Evolutionary conservation across 2,888 invertebrate species (phyloP), one percentile per base, ranked within the genome.

Genomic region (Hydrotaea diabolus): DNA sequence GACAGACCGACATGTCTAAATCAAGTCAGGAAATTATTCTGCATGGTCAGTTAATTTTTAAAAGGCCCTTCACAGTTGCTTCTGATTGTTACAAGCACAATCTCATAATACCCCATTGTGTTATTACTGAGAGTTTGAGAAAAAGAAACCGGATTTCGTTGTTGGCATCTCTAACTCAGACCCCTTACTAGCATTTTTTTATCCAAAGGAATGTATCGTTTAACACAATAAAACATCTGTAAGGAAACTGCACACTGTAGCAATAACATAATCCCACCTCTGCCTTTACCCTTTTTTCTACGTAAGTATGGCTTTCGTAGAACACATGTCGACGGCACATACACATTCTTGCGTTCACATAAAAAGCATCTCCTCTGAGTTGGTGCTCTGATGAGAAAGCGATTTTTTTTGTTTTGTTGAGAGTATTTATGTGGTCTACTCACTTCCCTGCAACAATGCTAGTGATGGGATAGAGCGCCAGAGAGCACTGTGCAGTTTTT

Each of bases 321-420:
- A 66, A 36, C 66, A 66, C 43, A 66, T 66, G 66, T 43, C 21
- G 19, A 21, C 39, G n/a, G 15, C 19, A 43, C 26, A 59, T 0
- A 15, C 39, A 59, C 26, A 59, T 26, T 13, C 15, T n/a, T n/a
- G 49, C 26, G 13, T 26, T 15, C 21, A 21, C n/a, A 66, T 19
- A 4, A 4, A 55, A n/a, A 59, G 59, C 26, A 59, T 59, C 59
- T 59, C 59, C 59, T 26, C 59, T 59, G 26, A 59, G 26, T 59
- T 11, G 26, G 23, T 13, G 59, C 59, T 26, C 59, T 26, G 11
- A 59, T 15, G 59, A 59, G 59, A 59, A 59, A 59, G 26, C 59
- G 26, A 59, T 15, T 9, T 31, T 2, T 31, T 31, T 31, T 31
- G 2, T 31, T 31, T 59, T 49, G 15, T 49, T n/a, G n/a, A n/a